These are phyloP conservation scores for Aproaerema taeniolella DNA, from an alignment of 2,888 invertebrate species.

Conservation along the genomic window DNA sequence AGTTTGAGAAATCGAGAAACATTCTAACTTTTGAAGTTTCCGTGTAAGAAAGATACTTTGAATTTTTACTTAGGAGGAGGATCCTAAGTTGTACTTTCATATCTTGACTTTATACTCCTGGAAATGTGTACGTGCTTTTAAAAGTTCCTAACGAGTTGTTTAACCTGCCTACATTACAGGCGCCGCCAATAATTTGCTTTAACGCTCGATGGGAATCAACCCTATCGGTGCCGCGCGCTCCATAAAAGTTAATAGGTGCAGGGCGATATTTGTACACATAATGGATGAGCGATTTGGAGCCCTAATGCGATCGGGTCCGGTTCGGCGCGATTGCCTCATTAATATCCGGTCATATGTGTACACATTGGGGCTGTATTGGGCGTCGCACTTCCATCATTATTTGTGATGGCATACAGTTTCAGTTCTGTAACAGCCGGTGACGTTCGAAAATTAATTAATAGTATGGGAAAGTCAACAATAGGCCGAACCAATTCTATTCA, in stretches of 20 bases:
- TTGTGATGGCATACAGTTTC: constrained; percentile 9
- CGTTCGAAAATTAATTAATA: constrained; percentile 15
- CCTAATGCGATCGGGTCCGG: constrained; percentile 23
- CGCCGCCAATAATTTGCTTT: too few species aligned
- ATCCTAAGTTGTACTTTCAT: too few species aligned
- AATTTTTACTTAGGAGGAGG: too few species aligned
- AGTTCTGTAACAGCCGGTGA: constrained; percentile 2
- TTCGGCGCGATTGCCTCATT: constrained; percentile 20
- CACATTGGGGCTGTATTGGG: constrained; percentile 10
- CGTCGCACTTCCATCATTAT: constrained; percentile 14
- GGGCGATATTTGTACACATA: constrained; percentile 15
- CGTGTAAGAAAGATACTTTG: too few species aligned
- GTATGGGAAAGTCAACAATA: constrained; percentile 9
- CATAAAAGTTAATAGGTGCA: constrained; percentile 18
- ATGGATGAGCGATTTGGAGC: constrained; percentile 22
- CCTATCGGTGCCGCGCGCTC: constrained; percentile 6
- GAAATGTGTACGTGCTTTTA: too few species aligned
- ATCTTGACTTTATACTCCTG: too few species aligned
- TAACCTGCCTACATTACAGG: too few species aligned
- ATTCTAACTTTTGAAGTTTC: too few species aligned
- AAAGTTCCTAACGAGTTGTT: too few species aligned
- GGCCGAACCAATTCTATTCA: neutral
- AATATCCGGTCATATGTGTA: constrained; percentile 24
- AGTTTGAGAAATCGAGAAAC: too few species aligned
- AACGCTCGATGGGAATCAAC: constrained; percentile 1